These are phyloP conservation scores for Solenopsis invicta DNA, from an alignment of 1,140 invertebrate species.

Conservation along the genomic window DNA sequence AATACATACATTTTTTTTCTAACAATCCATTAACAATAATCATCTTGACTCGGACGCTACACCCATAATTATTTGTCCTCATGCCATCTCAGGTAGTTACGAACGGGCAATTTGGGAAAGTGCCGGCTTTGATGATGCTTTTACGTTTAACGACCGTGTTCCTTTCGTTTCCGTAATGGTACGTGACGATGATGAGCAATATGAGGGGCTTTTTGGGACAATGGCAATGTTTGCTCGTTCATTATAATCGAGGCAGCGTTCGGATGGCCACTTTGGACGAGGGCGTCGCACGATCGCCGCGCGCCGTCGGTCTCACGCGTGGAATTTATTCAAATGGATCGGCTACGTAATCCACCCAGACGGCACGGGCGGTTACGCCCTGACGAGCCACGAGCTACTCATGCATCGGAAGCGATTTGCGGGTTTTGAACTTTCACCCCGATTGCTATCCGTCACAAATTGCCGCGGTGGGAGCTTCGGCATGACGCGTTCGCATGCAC, in stretches of 20 bases:
- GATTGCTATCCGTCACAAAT: constrained; percentile 12
- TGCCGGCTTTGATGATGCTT: neutral
- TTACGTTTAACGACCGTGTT: neutral
- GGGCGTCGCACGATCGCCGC: neutral
- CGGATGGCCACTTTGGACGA: neutral
- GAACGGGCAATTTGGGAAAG: neutral
- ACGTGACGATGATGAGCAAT: neutral
- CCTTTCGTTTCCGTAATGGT: constrained; percentile 16
- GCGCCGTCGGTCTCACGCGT: neutral
- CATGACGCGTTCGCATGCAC: constrained; percentile 6
- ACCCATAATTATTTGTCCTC: neutral
- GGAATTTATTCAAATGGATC: constrained; percentile 13
- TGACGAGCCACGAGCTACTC: neutral
- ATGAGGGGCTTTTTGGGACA: neutral
- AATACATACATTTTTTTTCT: neutral
- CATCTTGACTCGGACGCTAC: neutral
- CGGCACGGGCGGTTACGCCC: constrained; percentile 12
- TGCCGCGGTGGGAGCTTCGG: constrained; percentile 10
- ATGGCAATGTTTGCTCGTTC: neutral
- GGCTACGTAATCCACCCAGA: too few species aligned
- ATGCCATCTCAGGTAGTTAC: neutral
- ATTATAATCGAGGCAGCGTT: neutral
- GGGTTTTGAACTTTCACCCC: constrained; percentile 50
- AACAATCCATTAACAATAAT: neutral
- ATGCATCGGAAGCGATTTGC: constrained; percentile 29